Base-by-base conservation (phyloP, 2,797 vertebrate genomes). In the Gymnoscopelus braueri region DNA sequence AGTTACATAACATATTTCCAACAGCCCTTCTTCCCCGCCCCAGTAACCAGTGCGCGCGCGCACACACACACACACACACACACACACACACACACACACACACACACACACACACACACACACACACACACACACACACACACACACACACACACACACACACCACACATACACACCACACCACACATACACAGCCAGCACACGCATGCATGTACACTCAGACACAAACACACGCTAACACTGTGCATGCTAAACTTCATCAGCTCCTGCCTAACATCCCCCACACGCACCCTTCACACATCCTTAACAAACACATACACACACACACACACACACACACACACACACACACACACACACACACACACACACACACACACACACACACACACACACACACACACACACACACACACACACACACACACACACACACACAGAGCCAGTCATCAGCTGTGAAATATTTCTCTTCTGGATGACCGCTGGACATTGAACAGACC, bases 1-100 rank as follows among this genome's bases (percentile, higher is more conserved):
- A 60, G 84, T 94, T 94, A 92, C 88, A 91, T 93, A 94, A 94
- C 83, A 74, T 81, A 82, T 92, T 89, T 94, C 89, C 89, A 90
- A 39, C 68, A 59, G 75, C 69, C 74, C 52, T 52, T 26, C 63
- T 44, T 44, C 39, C 39, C 39, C 39, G 6, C 39, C 39, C 10
- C 54, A 29, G 26, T 29, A 39, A 8, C 35, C 5, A 39, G 35
- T n/a, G n/a, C n/a, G n/a, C n/a, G n/a, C n/a, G n/a, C n/a, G n/a
- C n/a, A n/a, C n/a, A n/a, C n/a, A n/a, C 32, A 32, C 32, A 2
- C 32, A 32, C 32, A 2, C 19, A 19, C 19, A 1, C 19, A 32
- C 32, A 2, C 32, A 32, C 32, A 2, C 32, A 32, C 32, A 2
- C 35, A 51, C 52, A 52, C 15, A 39, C 35, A 61, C 54, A n/a